phyloP scores from a whole-genome alignment of 2,113 vertebrate genomes.

The Menura novaehollandiae region DNA sequence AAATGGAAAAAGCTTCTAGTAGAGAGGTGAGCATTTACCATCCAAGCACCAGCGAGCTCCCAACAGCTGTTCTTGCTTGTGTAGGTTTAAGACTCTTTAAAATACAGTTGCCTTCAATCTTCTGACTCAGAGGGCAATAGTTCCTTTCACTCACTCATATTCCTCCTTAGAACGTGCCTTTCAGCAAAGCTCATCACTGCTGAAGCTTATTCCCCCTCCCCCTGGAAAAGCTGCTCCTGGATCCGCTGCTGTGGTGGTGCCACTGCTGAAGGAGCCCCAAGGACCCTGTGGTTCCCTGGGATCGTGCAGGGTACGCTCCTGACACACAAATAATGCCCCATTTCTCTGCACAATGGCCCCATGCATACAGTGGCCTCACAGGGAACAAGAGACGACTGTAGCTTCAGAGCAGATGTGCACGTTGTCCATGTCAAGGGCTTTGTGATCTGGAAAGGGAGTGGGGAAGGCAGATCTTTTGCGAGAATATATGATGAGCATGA shows the following conservation, averaged over 20 bases:
- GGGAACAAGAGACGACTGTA: constrained; percentile 5
- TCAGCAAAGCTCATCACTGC: neutral
- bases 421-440: neutral
- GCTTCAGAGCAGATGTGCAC: neutral
- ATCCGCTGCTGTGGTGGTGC: neutral
- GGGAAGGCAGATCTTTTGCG: neutral
- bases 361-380: neutral
- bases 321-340: neutral
- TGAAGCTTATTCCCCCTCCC: neutral
- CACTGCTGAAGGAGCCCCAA: neutral
- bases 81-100: neutral
- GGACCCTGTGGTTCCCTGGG: neutral
- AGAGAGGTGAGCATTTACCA: neutral
- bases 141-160: neutral
- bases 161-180: neutral
- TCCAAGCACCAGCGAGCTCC: neutral
- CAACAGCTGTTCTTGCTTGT: neutral
- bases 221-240: neutral
- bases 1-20: neutral
- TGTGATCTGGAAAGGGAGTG: neutral
- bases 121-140: neutral
- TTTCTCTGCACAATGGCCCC: neutral
- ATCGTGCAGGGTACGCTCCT: accelerated
- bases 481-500: neutral
- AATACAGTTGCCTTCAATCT: neutral